These are phyloP conservation scores for Hippocampus abdominalis DNA, from an alignment of 2,113 vertebrate genomes.

Conservation along the genomic window DNA sequence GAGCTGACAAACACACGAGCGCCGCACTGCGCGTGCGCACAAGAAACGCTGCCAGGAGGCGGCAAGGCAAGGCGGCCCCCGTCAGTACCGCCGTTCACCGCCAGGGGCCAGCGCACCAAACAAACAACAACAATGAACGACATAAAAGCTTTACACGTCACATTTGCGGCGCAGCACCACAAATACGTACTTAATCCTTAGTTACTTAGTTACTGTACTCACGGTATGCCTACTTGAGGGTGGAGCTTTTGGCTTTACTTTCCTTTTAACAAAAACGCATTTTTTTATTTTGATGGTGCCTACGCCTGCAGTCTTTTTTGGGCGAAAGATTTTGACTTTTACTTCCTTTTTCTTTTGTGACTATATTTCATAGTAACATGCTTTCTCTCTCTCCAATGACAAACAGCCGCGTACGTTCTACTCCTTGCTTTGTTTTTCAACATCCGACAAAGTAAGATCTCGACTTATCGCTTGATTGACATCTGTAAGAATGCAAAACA, in stretches of 20 bases:
- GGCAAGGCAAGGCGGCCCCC: slow-evolving; percentile 62
- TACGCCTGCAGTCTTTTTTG: not conserved
- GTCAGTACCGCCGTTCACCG: not conserved
- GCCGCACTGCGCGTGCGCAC: slow-evolving; percentile 14
- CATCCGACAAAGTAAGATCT: no score
- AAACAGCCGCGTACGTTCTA: no score
- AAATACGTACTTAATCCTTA: not conserved
- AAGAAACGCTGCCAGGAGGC: slow-evolving; percentile 52
- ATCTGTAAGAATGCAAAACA: no score
- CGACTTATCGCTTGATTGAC: no score
- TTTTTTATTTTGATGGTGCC: not conserved
- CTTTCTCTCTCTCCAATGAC: no score
- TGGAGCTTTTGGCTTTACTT: not conserved
- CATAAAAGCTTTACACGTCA: not conserved
- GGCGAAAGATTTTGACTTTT: not conserved
- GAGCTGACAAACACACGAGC: slow-evolving; percentile 82
- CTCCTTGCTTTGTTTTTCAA: no score
- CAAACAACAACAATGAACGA: not conserved
- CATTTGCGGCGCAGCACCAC: no score
- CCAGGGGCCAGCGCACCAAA: not conserved
- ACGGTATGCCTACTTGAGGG: not conserved
- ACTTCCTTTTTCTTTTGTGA: not conserved
- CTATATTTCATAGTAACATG: not conserved
- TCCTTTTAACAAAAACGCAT: not conserved
- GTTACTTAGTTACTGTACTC: not conserved